A percentile compares a stretch with the other conserved stretches of the same genome.
Conservation (phyloP, 2,113 vertebrate species). For the Balaeniceps rex region DNA sequence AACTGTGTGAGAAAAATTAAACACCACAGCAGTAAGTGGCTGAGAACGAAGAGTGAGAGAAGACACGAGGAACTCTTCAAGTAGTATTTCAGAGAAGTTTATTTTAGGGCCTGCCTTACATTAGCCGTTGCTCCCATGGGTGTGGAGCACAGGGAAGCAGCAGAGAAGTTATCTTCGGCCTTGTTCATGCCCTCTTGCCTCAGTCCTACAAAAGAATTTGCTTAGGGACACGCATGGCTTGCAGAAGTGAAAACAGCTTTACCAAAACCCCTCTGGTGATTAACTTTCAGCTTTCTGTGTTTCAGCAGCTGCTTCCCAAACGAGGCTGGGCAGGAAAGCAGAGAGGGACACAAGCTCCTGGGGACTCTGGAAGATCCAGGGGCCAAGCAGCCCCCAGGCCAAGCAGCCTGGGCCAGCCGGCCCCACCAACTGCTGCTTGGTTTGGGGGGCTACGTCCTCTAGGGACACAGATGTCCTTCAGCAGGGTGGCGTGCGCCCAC, state of each 20-base stretch:
- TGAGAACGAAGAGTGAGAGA: neutral
- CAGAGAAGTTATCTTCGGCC: neutral
- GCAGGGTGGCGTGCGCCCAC: rapidly evolving
- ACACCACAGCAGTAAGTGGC: rapidly evolving
- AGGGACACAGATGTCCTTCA: neutral
- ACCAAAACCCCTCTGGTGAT: neutral
- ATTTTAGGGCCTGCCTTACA: neutral
- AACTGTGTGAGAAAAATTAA: neutral
- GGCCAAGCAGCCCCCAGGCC: neutral
- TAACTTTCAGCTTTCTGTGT: neutral
- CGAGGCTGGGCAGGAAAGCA: neutral
- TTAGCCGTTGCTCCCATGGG: neutral
- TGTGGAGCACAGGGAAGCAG: neutral
- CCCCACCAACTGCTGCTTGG: neutral
- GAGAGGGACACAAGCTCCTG: rapidly evolving
- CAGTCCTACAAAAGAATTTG: neutral
- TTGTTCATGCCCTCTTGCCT: neutral
- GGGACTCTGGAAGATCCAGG: neutral
- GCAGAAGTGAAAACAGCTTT: neutral
- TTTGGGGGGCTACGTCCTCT: too few species aligned
- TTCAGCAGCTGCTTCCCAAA: neutral
- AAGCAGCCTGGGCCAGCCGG: neutral
- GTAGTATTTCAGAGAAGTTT: neutral
- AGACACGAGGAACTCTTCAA: neutral
- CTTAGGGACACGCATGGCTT: neutral